Conservation (phyloP, 2,888 invertebrate species). For the Leucoma salicis region DNA sequence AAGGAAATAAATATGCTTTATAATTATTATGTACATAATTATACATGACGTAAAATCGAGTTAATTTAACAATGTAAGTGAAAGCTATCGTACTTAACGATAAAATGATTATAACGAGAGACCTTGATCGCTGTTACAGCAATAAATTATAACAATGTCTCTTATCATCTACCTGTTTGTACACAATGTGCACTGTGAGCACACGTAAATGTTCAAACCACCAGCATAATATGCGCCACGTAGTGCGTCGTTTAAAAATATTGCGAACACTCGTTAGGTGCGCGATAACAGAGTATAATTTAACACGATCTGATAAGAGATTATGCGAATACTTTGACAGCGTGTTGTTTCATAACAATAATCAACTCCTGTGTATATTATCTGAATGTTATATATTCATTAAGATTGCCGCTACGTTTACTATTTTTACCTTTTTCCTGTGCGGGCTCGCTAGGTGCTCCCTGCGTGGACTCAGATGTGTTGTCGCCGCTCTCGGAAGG, state of each 20-base stretch:
- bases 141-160: not conserved
- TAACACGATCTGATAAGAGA: slow-evolving; percentile 31
- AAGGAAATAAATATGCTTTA: too few relatives aligned
- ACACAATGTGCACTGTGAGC: not conserved
- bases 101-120: slow-evolving; percentile 6
- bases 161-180: slow-evolving; percentile 4
- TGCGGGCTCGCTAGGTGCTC: slow-evolving; percentile 68
- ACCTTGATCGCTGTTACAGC: slow-evolving; percentile 1
- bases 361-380: too few relatives aligned
- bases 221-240: slow-evolving; percentile 4
- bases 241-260: slow-evolving; percentile 28
- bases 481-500: slow-evolving; percentile 79
- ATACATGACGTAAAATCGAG: not conserved
- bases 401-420: too few relatives aligned
- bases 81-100: slow-evolving; percentile 1
- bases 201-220: slow-evolving; percentile 6
- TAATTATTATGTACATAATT: not conserved
- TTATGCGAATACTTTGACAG: slow-evolving; percentile 16
- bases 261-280: slow-evolving; percentile 26
- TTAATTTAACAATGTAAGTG: slow-evolving; percentile 1
- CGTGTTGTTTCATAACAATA: slow-evolving; percentile 17
- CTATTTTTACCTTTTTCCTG: slow-evolving; percentile 71
- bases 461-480: slow-evolving; percentile 75
- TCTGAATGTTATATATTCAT: too few relatives aligned
- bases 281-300: slow-evolving; percentile 27